Conservation (phyloP, 35 echinoderm and acorn worm species). For the Ptychodera flava region DNA sequence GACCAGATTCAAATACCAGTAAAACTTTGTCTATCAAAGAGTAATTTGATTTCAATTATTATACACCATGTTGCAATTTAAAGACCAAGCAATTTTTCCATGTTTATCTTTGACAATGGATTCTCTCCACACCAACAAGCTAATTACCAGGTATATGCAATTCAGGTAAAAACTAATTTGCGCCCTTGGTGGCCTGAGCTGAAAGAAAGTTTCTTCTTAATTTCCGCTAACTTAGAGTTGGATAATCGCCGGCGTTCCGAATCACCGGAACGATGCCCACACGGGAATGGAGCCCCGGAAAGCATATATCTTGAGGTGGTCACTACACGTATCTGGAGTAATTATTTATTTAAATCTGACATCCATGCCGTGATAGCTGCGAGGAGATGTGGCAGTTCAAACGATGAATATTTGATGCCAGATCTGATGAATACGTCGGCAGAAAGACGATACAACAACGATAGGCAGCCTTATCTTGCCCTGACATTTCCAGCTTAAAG, state of each 20-base stretch:
- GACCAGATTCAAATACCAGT: too few species aligned
- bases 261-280: not conserved
- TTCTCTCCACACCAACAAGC: too few species aligned
- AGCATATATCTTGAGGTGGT: not conserved
- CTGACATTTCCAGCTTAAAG: too few species aligned
- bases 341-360: not conserved
- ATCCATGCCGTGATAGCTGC: not conserved
- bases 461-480: not conserved
- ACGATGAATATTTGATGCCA: not conserved
- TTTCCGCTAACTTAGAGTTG: not conserved
- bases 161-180: too few species aligned
- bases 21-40: too few species aligned
- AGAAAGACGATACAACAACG: not conserved
- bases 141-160: too few species aligned
- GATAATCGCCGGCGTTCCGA: not conserved
- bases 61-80: too few species aligned
- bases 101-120: too few species aligned
- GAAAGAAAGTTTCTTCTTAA: too few species aligned
- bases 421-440: not conserved
- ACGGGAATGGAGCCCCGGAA: not conserved
- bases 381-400: not conserved
- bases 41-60: too few species aligned
- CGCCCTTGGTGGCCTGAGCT: too few species aligned
- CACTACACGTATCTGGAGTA: not conserved
- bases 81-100: too few species aligned